These are phyloP conservation scores for Pseudorasbora parva DNA, from an alignment of 2,113 vertebrate species.

Conservation along the genomic window DNA sequence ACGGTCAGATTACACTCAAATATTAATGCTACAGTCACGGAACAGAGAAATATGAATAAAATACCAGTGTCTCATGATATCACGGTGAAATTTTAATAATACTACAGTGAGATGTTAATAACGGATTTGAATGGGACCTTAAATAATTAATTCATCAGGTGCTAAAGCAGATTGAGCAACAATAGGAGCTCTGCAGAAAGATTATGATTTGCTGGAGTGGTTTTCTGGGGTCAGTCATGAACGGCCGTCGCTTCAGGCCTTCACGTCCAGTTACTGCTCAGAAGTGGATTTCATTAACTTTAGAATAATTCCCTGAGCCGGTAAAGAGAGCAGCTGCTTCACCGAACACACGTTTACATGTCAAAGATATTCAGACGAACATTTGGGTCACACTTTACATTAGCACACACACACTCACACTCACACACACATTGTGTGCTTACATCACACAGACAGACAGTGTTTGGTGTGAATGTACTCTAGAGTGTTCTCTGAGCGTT, in stretches of 20 bases:
- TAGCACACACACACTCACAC: no score
- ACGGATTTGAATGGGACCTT: slow-evolving; percentile 10
- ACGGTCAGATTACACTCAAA: slow-evolving; percentile 33
- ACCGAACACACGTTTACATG: not conserved
- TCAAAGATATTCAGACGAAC: not conserved
- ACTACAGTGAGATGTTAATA: slow-evolving; percentile 34
- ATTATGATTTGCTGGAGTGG: slow-evolving; percentile 25
- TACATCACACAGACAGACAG: no score
- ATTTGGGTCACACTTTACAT: not conserved
- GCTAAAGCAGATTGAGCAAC: slow-evolving; percentile 2
- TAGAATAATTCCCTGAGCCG: slow-evolving; percentile 1
- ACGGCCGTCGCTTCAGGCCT: not conserved
- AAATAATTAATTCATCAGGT: slow-evolving; percentile 35
- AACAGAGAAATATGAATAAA: slow-evolving; percentile 31
- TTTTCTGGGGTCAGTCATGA: slow-evolving; percentile 21
- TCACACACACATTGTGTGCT: no score
- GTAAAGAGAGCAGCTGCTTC: not conserved
- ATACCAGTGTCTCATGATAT: slow-evolving; percentile 28
- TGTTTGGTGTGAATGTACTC: no score
- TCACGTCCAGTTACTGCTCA: no score
- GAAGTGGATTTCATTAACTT: not conserved
- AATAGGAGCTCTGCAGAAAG: slow-evolving; percentile 22
- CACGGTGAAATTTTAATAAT: slow-evolving; percentile 32
- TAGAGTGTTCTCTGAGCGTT: no score
- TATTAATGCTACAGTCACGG: slow-evolving; percentile 33